Base-by-base conservation (phyloP, 2,797 vertebrate genomes). In the Nyctibius grandis region DNA sequence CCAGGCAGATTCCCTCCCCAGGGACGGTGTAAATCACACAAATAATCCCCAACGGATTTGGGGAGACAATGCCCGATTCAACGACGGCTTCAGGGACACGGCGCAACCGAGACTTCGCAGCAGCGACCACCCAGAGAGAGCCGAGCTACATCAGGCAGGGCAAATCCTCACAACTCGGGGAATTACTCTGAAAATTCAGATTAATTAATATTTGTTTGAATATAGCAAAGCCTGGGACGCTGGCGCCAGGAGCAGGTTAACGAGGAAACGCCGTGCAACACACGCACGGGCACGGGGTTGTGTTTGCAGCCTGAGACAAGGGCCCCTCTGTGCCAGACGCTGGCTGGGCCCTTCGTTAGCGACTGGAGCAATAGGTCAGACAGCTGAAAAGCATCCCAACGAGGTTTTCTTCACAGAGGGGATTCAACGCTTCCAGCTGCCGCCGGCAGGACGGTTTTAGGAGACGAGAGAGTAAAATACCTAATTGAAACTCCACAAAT, bases 161-260 rank as follows among this genome's bases (percentile, higher is more conserved):
- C 28, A 25, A 44, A 40, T 25, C 8, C 76, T 25, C 42, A 19
- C 1, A 5, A 6, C 19, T 13, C 8, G 19, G 1, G 1, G 48
- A 38, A 36, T 19, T 18, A 18, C 33, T 9, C 28, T 2, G 40
- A 61, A 44, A 54, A 61, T 31, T 22, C 25, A 22, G 45, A 25
- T 16, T 33, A 75, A 40, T 56, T 33, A 21, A 3, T 29, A 20
- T 14, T 29, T 9, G 23, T 28, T 29, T 69, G 44, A 44, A 61
- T 68, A 53, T 13, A 34, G 47, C 3, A 18, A 75, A 74, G 61
- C 5, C 9, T 9, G 17, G 44, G 61, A 44, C 44, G 28, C 8
- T 9, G 63, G 53, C 4, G 3, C 34, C 12, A 19, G 47, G 67
- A 38, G 40, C 29, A 31, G 54, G 48, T 36, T 50, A 57, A 86